Percentiles rank a stretch among this genome's conserved stretches.
These are phyloP conservation scores for Spilosoma lubricipeda DNA, from an alignment of 2,888 invertebrate species.

Conservation along the genomic window DNA sequence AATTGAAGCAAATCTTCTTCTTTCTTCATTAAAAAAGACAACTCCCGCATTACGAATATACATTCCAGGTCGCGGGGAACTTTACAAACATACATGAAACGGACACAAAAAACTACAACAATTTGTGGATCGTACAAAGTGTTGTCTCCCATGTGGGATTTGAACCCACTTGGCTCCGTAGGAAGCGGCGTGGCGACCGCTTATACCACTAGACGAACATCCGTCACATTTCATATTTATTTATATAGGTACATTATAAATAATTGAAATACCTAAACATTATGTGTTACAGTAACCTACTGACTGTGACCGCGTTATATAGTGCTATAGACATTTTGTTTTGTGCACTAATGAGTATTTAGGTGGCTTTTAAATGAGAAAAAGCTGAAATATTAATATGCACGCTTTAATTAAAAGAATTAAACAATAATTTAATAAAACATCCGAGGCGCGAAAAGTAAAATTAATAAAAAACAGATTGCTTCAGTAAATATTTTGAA, in stretches of 20 bases:
- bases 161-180: too few relatives aligned
- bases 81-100: too few relatives aligned
- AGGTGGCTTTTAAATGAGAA: neutral
- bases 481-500: neutral
- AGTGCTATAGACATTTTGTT: neutral
- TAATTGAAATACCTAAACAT: neutral
- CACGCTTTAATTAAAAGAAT: neutral
- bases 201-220: too few relatives aligned
- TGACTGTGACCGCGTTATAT: neutral
- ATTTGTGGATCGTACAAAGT: too few relatives aligned
- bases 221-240: neutral
- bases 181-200: too few relatives aligned
- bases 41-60: too few relatives aligned
- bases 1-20: too few relatives aligned
- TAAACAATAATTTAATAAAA: neutral
- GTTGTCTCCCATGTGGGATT: too few relatives aligned
- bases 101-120: too few relatives aligned
- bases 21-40: too few relatives aligned
- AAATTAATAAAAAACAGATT: neutral
- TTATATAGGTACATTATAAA: neutral
- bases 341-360: neutral
- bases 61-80: too few relatives aligned
- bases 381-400: neutral
- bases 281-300: neutral
- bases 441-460: neutral